Evolutionary conservation across 2,113 vertebrate species (phyloP).

Genomic region (human (Homo sapiens)): DNA sequence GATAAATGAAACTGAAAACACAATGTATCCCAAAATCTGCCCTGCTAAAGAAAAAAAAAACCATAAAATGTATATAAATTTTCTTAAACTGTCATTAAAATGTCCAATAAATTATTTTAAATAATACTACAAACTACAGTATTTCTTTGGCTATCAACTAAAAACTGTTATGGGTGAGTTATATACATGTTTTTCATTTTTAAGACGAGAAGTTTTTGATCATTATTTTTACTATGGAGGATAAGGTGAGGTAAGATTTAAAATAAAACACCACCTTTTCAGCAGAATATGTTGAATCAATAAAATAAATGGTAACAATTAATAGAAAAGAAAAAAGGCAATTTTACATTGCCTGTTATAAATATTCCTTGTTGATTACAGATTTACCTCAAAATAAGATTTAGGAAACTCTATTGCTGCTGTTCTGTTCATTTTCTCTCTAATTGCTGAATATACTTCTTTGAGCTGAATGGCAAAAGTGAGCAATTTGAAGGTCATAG

Average conservation of each 20-base stretch:
- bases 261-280: not conserved
- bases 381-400: not conserved
- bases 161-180: not conserved
- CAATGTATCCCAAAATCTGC: not conserved
- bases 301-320: constrained; percentile 31
- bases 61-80: not conserved
- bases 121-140: not conserved
- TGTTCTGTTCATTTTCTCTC: not conserved
- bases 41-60: not conserved
- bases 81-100: not conserved
- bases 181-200: not conserved
- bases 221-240: not conserved
- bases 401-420: not conserved
- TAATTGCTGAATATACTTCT: not conserved
- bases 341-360: not conserved
- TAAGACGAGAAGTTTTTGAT: not conserved
- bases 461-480: not conserved
- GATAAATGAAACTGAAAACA: not conserved
- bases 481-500: not conserved
- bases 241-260: not conserved
- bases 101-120: constrained; percentile 14
- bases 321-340: constrained; percentile 1
- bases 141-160: not conserved
- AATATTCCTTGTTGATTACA: not conserved
- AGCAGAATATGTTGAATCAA: constrained; percentile 7